Evolutionary conservation across 2,888 invertebrate species (phyloP), one percentile per base, ranked within the genome.

Genomic region (Pterostichus madidus): DNA sequence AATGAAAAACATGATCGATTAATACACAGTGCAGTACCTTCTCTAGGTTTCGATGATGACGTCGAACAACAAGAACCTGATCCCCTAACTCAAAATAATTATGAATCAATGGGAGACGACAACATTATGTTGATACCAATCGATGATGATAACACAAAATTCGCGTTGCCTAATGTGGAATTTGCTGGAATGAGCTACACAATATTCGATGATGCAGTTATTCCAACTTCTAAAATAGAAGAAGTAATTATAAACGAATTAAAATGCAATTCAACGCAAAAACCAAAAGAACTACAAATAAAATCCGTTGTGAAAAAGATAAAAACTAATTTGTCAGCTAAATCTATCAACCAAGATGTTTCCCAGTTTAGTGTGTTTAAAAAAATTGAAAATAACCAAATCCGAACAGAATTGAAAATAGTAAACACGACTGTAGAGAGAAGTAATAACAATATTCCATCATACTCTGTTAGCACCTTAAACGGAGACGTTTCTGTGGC

Each of bases 1-100:
- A 90, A 92, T 91, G 91, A 88, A 85, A 89, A 92, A 90, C 92
- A 90, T 88, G 92, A 92, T 64, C 91, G 92, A 84, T 89, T 93
- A 53, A 90, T 90, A 76, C 91, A 91, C 87, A 89, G 90, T 86
- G 93, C 93, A 52, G 88, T 93, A 75, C 93, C 93, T 71, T 92
- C 92, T 59, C 87, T 91, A 86, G 90, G 81, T 90, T 88, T n/a
- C 8, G 81, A 76, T 53, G 83, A 77, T 5, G 39, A 80, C 1
- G n/a, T 53, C 5, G 44, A 13, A 11, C 3, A 5, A 31, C n/a
- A n/a, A 15, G 59, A 59, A 6, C 13, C 64, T 32, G 64, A 64
- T 13, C 35, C 64, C 4, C n/a, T 64, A 13, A 13, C 35, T 6
- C 31, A 35, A 2, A 15, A 8, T 5, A 64, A 64, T 35, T 32